Evolutionary conservation across 2,113 vertebrate genomes (phyloP), one percentile per base, ranked within the genome.

Genomic region (Cairina moschata): DNA sequence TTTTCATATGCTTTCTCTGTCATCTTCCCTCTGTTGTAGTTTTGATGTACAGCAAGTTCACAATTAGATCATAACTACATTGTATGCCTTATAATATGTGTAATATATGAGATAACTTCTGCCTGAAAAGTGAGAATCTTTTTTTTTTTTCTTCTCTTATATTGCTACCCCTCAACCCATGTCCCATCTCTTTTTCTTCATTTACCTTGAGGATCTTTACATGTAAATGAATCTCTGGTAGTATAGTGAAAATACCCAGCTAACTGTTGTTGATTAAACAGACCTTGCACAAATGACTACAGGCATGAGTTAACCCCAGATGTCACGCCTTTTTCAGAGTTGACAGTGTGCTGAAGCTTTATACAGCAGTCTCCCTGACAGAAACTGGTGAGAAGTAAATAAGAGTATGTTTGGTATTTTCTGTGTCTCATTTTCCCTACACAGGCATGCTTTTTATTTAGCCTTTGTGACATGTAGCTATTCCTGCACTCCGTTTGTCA

Each of bases 391-490:
- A 29, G 20, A 80, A 81, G 42, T 75, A 68, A 86, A 48, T 9
- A 21, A 21, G 12, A 29, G 18, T 21, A 22, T 55, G 1, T 25
- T 20, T 58, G 20, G 9, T 71, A 17, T 56, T 77, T 83, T 60
- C 66, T 38, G 4, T 84, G 52, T 86, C n/a, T 59, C 40, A 5
- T 66, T 91, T 77, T 44, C 36, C 17, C 44, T 80, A 0, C 32
- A 18, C 13, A 42, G 32, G 5, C 50, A 22, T 38, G 34, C 14
- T 73, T 28, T 46, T 63, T 29, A 21, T 72, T 76, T 84, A 54
- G 31, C 4, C 34, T 65, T 12, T 21, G 25, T 42, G 63, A 29
- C 7, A 2, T 0, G 1, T 79, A 29, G 38, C 38, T 60, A 8
- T 32, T 80, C 1, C 3, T 66, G 29, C 83, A 32, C n/a, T 80